A percentile compares a stretch with the other conserved stretches of the same genome.
Evolutionary conservation across 2,888 invertebrate species (phyloP).

Genomic region (Drosophila mettleri): DNA sequence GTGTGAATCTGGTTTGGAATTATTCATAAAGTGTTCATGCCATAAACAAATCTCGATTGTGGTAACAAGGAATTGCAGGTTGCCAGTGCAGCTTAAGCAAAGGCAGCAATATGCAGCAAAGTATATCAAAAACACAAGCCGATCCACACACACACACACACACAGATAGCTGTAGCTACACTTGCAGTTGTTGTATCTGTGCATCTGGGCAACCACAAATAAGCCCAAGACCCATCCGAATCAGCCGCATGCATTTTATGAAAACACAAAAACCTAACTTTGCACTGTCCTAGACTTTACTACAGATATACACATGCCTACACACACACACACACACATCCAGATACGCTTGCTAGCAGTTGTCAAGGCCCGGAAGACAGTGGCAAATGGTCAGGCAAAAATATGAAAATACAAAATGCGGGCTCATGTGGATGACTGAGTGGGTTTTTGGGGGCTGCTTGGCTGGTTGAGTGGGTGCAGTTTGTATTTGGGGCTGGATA

Average conservation of each 20-base stretch:
- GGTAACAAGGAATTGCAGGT: conserved; percentile 38
- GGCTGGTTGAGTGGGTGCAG: conserved; percentile 5
- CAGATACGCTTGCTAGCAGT: conserved; percentile 14
- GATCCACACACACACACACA: not conserved
- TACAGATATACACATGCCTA: not conserved
- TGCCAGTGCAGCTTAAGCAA: conserved; percentile 6
- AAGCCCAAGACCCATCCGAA: conserved; percentile 54
- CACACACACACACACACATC: too few species aligned
- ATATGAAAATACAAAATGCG: conserved; percentile 68
- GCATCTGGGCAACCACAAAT: conserved; percentile 51
- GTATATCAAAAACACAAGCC: conserved; percentile 35
- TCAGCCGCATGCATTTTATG: conserved; percentile 59
- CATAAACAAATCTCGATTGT: conserved; percentile 53
- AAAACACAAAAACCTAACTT: conserved; percentile 29
- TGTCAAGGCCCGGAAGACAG: conserved; percentile 54
- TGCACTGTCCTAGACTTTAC: conserved; percentile 1
- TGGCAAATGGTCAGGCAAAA: conserved; percentile 58
- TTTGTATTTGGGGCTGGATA: not conserved
- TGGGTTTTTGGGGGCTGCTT: not conserved
- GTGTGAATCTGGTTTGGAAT: conserved; percentile 15
- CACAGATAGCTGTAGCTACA: not conserved
- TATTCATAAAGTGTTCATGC: conserved; percentile 45
- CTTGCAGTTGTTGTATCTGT: conserved; percentile 12
- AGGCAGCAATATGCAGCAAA: conserved; percentile 11
- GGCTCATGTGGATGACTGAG: conserved; percentile 45